phyloP scores from a whole-genome alignment of 2,888 invertebrate genomes.

The Tenthredo amoena region DNA sequence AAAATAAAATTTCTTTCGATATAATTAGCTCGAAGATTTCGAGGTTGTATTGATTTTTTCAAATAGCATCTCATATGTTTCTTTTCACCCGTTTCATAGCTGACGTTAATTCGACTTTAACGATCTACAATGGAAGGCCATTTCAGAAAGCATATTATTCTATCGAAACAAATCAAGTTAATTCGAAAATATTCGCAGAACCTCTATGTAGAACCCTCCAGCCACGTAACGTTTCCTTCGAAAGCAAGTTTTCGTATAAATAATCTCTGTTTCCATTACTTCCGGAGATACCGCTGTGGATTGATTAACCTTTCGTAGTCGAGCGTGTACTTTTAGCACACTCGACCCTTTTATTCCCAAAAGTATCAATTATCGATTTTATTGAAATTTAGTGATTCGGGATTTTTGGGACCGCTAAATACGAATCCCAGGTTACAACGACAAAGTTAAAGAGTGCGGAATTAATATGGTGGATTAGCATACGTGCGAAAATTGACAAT shows the following conservation, averaged over 20 bases:
- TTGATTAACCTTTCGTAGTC: neutral
- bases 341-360: too few relatives aligned
- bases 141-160: slow-evolving; percentile 7
- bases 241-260: neutral
- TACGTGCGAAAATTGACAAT: too few relatives aligned
- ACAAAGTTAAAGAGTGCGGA: too few relatives aligned
- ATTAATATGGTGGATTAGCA: too few relatives aligned
- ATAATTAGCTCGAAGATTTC: neutral
- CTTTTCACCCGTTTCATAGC: slow-evolving; percentile 5
- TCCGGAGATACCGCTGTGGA: neutral
- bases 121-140: neutral
- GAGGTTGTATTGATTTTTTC: neutral
- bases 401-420: too few relatives aligned
- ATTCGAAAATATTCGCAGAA: neutral
- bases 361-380: too few relatives aligned
- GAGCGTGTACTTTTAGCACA: too few relatives aligned
- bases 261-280: too few relatives aligned
- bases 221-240: neutral
- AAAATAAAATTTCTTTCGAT: neutral
- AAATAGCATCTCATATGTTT: neutral
- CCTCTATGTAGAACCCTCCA: neutral
- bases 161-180: neutral
- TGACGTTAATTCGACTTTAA: neutral
- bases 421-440: too few relatives aligned
- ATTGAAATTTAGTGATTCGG: too few relatives aligned